Evolutionary conservation across 2,797 vertebrate genomes (phyloP), one percentile per base, ranked within the genome.

Genomic region (Pseudochromis fuscus): DNA sequence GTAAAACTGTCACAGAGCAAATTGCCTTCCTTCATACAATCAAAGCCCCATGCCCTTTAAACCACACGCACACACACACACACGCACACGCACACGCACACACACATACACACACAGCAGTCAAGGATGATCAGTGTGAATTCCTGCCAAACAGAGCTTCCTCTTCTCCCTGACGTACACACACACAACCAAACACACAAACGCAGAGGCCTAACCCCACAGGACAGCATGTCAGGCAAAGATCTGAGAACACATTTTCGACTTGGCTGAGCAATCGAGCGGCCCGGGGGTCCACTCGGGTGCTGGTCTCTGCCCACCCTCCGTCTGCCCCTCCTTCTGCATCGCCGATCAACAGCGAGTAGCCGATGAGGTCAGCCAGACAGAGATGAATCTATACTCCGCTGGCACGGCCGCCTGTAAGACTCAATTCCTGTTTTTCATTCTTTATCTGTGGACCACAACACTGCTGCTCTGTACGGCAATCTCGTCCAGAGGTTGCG

Each of bases 171-270:
- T 78, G 72, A 86, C 33, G 52, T 12, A 59, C 66, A 66, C 60
- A 71, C 44, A 72, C 52, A 67, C 28, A 75, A 21, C 50, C 64
- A 50, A 38, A 65, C 69, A 63, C 74, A 80, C 52, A 65, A 61
- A 81, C 9, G 16, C 69, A 51, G 24, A 82, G 69, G 72, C 66
- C 76, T 74, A 79, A 82, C 75, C 90, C 87, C 82, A 49, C 59
- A 88, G 92, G 90, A 93, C 87, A 83, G 67, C 86, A 91, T 91
- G 93, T 94, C 91, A 93, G 84, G 79, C 84, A 83, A 87, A 91
- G 91, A 93, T 93, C 94, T 82, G 84, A 83, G 62, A 92, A 94
- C 93, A 92, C 84, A 94, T 95, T 96, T 96, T 94, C 93, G 46
- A 91, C 94, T 94, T 92, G 88, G 87, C 89, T 74, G 91, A 94